phyloP scores from a whole-genome alignment of 2,797 vertebrate species.

The Sebastes nivosus region DNA sequence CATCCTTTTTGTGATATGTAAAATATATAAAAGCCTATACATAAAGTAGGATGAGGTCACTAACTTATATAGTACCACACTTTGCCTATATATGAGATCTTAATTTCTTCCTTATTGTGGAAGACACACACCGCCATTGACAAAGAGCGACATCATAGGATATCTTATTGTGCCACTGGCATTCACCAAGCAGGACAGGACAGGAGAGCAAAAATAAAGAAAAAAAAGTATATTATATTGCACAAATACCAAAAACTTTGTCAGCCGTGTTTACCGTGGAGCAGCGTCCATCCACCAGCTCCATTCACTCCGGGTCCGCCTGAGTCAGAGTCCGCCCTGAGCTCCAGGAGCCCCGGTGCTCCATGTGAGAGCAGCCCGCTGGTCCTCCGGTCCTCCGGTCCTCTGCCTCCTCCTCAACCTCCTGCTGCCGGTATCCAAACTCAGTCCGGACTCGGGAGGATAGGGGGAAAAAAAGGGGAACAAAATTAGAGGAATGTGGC shows the following conservation, averaged over 20 bases:
- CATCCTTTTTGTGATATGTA: background rate
- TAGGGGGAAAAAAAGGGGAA: background rate
- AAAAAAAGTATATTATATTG: constrained; percentile 40
- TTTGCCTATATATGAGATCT: background rate
- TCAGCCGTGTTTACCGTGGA: constrained; percentile 65
- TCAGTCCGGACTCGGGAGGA: constrained; percentile 46
- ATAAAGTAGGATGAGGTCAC: background rate
- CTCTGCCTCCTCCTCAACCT: constrained; percentile 27
- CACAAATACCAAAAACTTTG: constrained; percentile 60
- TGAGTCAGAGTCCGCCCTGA: constrained; percentile 63
- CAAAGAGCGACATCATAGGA: constrained; percentile 47
- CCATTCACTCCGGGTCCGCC: constrained; percentile 72
- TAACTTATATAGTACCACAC: constrained; percentile 5
- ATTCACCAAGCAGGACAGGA: constrained; percentile 25
- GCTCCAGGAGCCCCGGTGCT: constrained; percentile 72
- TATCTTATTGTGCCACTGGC: constrained; percentile 25
- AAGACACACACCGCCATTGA: constrained; percentile 31
- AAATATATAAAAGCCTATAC: background rate
- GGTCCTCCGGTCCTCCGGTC: constrained; percentile 30
- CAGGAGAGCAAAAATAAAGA: background rate
- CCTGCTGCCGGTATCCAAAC: constrained; percentile 62
- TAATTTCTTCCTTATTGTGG: background rate
- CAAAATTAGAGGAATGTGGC: background rate
- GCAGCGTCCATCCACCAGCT: constrained; percentile 74
- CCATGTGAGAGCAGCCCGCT: constrained; percentile 74